Conservation (phyloP, 1,140 invertebrate genomes). For the Doryteuthis pealeii region DNA sequence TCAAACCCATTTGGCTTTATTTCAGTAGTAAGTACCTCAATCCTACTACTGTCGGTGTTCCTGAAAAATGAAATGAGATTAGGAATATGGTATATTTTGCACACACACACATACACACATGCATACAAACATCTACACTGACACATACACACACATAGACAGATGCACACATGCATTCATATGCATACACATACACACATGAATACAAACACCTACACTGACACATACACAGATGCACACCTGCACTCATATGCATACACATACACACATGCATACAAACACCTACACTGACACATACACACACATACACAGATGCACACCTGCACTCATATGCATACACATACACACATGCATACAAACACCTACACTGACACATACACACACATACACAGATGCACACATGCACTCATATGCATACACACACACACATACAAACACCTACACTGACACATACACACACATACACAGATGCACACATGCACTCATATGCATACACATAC, state of each 20-base stretch:
- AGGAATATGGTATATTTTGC: no score
- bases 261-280: slow-evolving; percentile 18
- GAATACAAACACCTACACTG: neutral
- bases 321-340: neutral
- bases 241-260: slow-evolving; percentile 13
- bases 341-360: no score
- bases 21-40: no score
- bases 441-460: neutral
- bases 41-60: no score
- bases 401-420: no score
- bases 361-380: no score
- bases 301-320: no score
- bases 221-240: slow-evolving; percentile 7
- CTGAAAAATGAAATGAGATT: neutral
- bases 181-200: neutral
- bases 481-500: no score
- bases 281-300: no score
- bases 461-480: slow-evolving; percentile 3
- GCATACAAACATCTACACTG: slow-evolving; percentile 10
- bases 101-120: neutral
- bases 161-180: slow-evolving; percentile 1
- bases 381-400: no score
- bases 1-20: no score
- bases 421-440: no score
- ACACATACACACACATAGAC: slow-evolving; percentile 16